Evolutionary conservation across 2,888 invertebrate species (phyloP).

Genomic region (Scaptomyza caliginosa): DNA sequence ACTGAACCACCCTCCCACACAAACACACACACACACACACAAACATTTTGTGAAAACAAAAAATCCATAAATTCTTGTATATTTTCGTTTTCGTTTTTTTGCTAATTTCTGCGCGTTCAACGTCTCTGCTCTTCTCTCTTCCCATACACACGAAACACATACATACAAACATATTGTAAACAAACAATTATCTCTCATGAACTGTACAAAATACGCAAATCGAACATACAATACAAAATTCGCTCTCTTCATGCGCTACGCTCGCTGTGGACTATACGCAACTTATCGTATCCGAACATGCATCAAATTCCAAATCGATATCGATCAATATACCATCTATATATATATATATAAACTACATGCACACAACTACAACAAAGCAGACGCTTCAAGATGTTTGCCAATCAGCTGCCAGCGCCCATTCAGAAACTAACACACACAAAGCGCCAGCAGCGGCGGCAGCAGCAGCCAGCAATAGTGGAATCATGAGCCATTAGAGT

Average conservation of each 20-base stretch:
- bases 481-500: constrained; percentile 67
- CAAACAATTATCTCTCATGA: constrained; percentile 49
- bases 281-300: constrained; percentile 31
- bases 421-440: constrained; percentile 71
- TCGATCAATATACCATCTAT: constrained; percentile 27
- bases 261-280: constrained; percentile 69
- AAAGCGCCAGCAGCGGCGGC: constrained; percentile 32
- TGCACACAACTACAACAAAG: constrained; percentile 43
- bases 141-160: constrained; percentile 48
- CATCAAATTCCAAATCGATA: constrained; percentile 31
- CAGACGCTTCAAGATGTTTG: constrained; percentile 84
- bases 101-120: constrained; percentile 76
- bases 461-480: constrained; percentile 51
- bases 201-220: constrained; percentile 65
- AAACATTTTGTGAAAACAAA: constrained; percentile 55
- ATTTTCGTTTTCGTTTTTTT: constrained; percentile 67
- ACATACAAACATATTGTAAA: constrained; percentile 25
- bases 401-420: constrained; percentile 72
- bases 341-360: too few species aligned
- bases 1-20: constrained; percentile 2
- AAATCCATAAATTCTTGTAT: constrained; percentile 54
- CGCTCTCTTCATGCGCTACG: constrained; percentile 77
- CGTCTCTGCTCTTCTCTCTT: constrained; percentile 78
- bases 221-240: constrained; percentile 38
- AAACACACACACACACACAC: constrained; percentile 1